phyloP scores from a whole-genome alignment of 2,113 vertebrate species.

The Mirza zaza region DNA sequence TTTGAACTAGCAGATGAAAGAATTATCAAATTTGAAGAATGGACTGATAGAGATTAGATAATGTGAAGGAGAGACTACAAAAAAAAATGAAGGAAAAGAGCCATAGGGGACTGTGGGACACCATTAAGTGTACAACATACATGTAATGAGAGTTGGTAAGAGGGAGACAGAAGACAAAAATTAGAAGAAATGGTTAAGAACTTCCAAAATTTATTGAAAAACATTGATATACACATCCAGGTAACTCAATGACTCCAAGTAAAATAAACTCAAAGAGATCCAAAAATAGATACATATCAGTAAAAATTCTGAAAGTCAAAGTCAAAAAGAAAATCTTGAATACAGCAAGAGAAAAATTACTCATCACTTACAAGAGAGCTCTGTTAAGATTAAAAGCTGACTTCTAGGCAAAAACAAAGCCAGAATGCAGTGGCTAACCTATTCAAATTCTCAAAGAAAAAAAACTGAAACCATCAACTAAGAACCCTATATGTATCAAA shows the following conservation, averaged over 20 bases:
- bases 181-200: background rate
- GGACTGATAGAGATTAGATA: background rate
- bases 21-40: background rate
- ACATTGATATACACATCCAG: background rate
- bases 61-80: background rate
- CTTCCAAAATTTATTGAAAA: background rate
- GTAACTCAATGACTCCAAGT: background rate
- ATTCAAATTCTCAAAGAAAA: background rate
- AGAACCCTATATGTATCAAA: background rate
- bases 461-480: background rate
- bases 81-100: background rate
- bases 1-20: too few species aligned
- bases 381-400: background rate
- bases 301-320: background rate
- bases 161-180: background rate
- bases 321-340: background rate
- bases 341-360: background rate
- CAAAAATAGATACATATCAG: background rate
- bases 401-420: background rate
- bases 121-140: background rate
- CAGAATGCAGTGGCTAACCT: background rate
- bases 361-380: background rate
- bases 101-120: background rate
- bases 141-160: background rate
- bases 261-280: background rate